Evolutionary conservation across 2,797 vertebrate species (phyloP).

Genomic region (Coendou prehensilis): DNA sequence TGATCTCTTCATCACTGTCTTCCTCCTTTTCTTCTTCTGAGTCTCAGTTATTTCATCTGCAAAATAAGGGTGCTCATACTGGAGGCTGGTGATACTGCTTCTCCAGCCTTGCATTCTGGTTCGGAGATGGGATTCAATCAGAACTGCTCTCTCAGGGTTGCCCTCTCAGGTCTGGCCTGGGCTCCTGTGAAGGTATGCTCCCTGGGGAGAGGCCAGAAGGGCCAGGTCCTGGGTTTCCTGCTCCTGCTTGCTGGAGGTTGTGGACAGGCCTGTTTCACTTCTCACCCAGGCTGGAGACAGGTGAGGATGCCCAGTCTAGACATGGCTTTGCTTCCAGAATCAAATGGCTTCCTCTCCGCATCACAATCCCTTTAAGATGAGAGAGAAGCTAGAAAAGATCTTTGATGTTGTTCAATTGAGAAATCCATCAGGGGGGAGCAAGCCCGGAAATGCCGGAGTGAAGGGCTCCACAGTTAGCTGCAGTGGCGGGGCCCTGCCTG

Average conservation of each 20-base stretch:
- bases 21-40: slow-evolving; percentile 8
- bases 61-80: neutral
- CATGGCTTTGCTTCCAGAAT: slow-evolving; percentile 61
- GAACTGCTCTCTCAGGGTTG: neutral
- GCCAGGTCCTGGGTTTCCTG: neutral
- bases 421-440: slow-evolving; percentile 70
- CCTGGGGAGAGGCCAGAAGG: neutral
- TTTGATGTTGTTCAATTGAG: slow-evolving; percentile 73
- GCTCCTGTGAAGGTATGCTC: neutral
- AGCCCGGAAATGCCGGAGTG: slow-evolving; percentile 72
- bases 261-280: neutral
- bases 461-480: neutral
- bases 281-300: neutral
- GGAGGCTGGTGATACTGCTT: neutral
- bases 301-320: slow-evolving; percentile 20
- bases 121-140: slow-evolving; percentile 17
- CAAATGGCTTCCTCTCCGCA: slow-evolving; percentile 63
- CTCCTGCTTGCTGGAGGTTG: neutral
- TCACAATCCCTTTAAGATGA: slow-evolving; percentile 70
- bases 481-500: neutral
- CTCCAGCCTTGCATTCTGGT: neutral
- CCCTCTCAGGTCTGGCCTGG: neutral
- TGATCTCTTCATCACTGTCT: neutral
- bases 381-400: slow-evolving; percentile 57
- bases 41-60: slow-evolving; percentile 24